Evolutionary conservation across 2,113 vertebrate genomes (phyloP), one percentile per base, ranked within the genome.

Genomic region (Melanerpes formicivorus): DNA sequence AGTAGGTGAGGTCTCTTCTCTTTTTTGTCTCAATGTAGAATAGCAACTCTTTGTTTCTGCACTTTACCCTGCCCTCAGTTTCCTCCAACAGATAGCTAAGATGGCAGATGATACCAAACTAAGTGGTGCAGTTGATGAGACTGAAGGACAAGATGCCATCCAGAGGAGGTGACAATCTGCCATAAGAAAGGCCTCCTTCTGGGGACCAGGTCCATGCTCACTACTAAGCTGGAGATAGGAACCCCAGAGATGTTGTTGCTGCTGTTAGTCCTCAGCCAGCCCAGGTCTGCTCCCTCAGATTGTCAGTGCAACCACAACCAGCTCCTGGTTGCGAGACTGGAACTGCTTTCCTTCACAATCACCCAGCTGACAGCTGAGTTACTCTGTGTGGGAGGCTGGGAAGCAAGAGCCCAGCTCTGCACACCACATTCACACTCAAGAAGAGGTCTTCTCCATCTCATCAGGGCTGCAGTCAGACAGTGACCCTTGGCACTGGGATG

Each of bases 371-470:
- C 37, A 71, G 58, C n/a, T 56, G 30, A 80, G 65, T 26, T 22
- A 32, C n/a, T 22, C 40, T 52, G 14, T 23, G 42, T 42, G 30
- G 48, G 32, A 84, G 23, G 50, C n/a, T 14, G 30, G 14, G 18
- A 73, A 23, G 50, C 55, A 29, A 34, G 17, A 80, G n/a, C 5
- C 21, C 40, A 48, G 37, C 25, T 64, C 44, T 55, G 64, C 7
- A 25, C 44, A 52, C 18, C 17, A 59, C 1, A 2, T 26, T 65
- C 44, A 54, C 0, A 1, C 42, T 14, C 27, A 5, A 63, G 18
- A 50, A 32, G 74, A 71, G 23, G 10, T 59, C 44, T 60, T 90
- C 79, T 74, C 69, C 58, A 42, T 14, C 27, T 70, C 29, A 29
- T 14, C 2, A 5, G 22, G 23, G 70, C n/a, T 62, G 60, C 11